phyloP scores from a whole-genome alignment of 2,113 vertebrate genomes.

The Boleophthalmus pectinirostris region DNA sequence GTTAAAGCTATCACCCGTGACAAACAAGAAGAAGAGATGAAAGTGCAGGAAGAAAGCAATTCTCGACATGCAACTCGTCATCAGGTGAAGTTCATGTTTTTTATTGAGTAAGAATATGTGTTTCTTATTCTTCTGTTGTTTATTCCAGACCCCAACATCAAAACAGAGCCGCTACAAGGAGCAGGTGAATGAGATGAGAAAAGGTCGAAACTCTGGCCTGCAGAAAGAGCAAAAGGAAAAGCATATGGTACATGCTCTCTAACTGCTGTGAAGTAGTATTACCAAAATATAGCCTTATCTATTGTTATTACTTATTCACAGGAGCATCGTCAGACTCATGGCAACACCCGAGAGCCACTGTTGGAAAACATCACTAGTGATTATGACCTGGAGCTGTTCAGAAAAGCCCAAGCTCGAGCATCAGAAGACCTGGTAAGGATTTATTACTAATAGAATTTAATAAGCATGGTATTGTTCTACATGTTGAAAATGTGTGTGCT shows the following conservation, averaged over 20 bases:
- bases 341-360: constrained; percentile 90
- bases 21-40: constrained; percentile 94
- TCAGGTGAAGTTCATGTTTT: constrained; percentile 78
- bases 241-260: constrained; percentile 83
- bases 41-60: constrained; percentile 92
- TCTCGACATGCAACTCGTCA: constrained; percentile 93
- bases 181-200: constrained; percentile 95
- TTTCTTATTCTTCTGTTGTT: neutral
- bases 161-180: constrained; percentile 95
- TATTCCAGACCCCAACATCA: constrained; percentile 86
- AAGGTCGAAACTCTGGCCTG: constrained; percentile 90
- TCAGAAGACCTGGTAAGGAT: constrained; percentile 93
- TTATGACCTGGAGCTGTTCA: constrained; percentile 97
- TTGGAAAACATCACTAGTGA: constrained; percentile 98
- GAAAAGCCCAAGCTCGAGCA: constrained; percentile 94
- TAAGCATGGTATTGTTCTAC: neutral
- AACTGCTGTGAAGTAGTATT: neutral
- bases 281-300: neutral
- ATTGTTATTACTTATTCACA: constrained; percentile 48
- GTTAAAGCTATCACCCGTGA: constrained; percentile 95
- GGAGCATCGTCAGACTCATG: constrained; percentile 94
- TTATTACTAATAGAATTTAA: neutral
- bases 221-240: constrained; percentile 99
- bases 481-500: neutral
- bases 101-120: neutral